Evolutionary conservation across 2,113 vertebrate genomes (phyloP), one percentile per base, ranked within the genome.

Genomic region (Grammomys dolichurus): DNA sequence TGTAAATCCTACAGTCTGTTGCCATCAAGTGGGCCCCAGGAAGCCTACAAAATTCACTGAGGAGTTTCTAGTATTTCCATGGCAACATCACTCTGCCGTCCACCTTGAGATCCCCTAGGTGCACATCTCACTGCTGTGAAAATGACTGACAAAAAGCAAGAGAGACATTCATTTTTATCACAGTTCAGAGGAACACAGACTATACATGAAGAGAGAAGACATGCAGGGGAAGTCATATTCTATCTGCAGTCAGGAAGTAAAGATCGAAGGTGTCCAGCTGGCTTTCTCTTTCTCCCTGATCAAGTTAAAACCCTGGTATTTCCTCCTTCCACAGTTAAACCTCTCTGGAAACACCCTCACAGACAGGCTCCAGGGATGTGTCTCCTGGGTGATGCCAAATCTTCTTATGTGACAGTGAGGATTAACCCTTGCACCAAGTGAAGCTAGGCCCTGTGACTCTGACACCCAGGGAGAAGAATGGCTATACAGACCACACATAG

Each of bases 21-120:
- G 88, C 54, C 0, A 3, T 20, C 46, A 58, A 87, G 26, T 19
- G 69, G 56, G 5, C 2, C 24, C 12, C 31, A 86, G 31, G 60
- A 63, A 46, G 76, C 70, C 75, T 20, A 0, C 28, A 76, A 86
- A 56, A 72, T 69, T 73, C n/a, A 82, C n/a, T 24, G 48, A 65
- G 58, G 54, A 14, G 1, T 36, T 16, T 67, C 14, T 24, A 13
- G 7, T 90, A 48, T 93, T 93, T 98, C 90, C n/a, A 7, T 90
- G 60, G 33, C 72, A 89, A 2, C 72, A 24, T 65, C 75, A 70
- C 58, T 92, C 56, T 93, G 43, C 48, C 31, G 65, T 43, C 51
- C 76, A 94, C 93, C 82, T 40, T 76, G 95, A 95, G 92, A 86
- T 95, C 76, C 89, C 89, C 51, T 51, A 95, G 89, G n/a, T 60